These are phyloP conservation scores for Salminus brasiliensis DNA, from an alignment of 2,113 vertebrate genomes.

Conservation along the genomic window DNA sequence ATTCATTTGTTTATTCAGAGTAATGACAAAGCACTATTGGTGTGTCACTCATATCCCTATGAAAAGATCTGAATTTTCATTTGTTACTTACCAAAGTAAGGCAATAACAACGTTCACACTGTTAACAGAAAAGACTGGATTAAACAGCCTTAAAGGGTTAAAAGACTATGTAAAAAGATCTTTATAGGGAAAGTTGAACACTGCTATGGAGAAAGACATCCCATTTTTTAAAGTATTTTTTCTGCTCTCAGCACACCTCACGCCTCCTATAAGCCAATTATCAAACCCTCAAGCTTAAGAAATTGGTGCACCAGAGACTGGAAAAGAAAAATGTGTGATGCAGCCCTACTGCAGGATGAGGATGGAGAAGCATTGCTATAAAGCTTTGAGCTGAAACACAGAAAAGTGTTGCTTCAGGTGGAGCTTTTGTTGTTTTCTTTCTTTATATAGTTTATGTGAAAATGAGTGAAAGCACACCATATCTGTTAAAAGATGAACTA, in stretches of 20 bases:
- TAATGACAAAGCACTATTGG: too few relatives aligned
- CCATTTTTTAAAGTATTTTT: conserved; percentile 4
- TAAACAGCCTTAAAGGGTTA: too few relatives aligned
- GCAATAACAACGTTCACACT: too few relatives aligned
- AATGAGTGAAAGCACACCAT: neutral
- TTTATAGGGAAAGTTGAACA: neutral
- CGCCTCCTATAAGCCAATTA: neutral
- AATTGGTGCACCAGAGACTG: conserved; percentile 4
- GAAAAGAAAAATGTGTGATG: conserved; percentile 8
- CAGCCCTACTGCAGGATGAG: neutral
- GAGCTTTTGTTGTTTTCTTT: neutral
- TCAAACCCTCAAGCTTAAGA: neutral
- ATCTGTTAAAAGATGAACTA: neutral
- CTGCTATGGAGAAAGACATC: neutral
- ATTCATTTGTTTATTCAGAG: too few relatives aligned
- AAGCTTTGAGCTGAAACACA: neutral
- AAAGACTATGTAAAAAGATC: too few relatives aligned
- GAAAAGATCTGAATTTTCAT: too few relatives aligned
- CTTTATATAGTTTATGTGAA: neutral
- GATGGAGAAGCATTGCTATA: neutral
- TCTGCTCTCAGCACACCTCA: conserved; percentile 9
- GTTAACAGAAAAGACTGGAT: too few relatives aligned
- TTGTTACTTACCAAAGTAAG: too few relatives aligned
- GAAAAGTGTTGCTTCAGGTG: neutral
- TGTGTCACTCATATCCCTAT: too few relatives aligned